These are phyloP conservation scores for Euclidia mi DNA, from an alignment of 2,888 invertebrate species.

Conservation along the genomic window DNA sequence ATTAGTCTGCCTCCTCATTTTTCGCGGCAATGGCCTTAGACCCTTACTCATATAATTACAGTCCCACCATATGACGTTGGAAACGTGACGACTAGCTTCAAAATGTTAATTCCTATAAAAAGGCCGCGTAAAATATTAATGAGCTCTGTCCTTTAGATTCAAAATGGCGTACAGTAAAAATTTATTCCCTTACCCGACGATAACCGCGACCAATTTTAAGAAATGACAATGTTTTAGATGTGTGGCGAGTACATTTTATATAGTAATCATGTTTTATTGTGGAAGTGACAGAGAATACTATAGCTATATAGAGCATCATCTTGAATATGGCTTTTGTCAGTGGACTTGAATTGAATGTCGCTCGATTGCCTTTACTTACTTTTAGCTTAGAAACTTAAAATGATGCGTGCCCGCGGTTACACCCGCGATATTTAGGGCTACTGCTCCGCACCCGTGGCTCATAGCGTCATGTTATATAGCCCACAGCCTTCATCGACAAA, in stretches of 20 bases:
- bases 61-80: constrained; percentile 35
- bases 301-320: neutral
- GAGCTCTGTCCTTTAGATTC: constrained; percentile 27
- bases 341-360: too few relatives aligned
- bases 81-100: constrained; percentile 40
- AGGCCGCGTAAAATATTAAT: constrained; percentile 43
- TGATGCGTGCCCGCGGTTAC: too few relatives aligned
- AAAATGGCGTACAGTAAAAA: constrained; percentile 25
- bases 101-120: constrained; percentile 41
- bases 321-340: too few relatives aligned
- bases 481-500: too few relatives aligned
- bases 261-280: too few relatives aligned
- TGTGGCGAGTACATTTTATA: constrained; percentile 2
- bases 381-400: too few relatives aligned
- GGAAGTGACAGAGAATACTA: neutral
- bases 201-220: constrained; percentile 10
- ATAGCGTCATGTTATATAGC: too few relatives aligned
- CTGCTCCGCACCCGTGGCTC: too few relatives aligned
- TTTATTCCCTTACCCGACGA: constrained; percentile 12
- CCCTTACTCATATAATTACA: constrained; percentile 30
- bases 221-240: constrained; percentile 21
- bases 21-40: too few relatives aligned
- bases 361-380: too few relatives aligned
- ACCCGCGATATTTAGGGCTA: too few relatives aligned
- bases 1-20: too few relatives aligned